These are phyloP conservation scores for Datnioides undecimradiatus DNA, from an alignment of 2,113 vertebrate genomes.

Conservation along the genomic window DNA sequence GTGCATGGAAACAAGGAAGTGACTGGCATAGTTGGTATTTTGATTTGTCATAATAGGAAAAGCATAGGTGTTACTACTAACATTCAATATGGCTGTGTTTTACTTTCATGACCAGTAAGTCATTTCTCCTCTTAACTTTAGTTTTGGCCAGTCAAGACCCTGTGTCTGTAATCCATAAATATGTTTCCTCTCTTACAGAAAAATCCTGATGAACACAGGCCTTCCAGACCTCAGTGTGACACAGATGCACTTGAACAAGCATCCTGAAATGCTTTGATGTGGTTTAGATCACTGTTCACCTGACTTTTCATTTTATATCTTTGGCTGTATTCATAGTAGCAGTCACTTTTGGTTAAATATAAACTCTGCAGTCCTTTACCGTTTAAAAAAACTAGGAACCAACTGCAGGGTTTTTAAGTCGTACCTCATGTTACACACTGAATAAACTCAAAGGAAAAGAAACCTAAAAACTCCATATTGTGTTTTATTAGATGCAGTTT, in stretches of 20 bases:
- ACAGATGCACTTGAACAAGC: not conserved
- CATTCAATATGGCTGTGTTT: too few species aligned
- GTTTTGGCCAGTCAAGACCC: not conserved
- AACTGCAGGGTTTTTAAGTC: not conserved
- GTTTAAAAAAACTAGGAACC: not conserved
- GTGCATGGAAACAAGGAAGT: not conserved
- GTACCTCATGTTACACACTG: not conserved
- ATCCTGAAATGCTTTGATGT: not conserved
- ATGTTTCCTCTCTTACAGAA: conserved; percentile 56
- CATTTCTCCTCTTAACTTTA: too few species aligned
- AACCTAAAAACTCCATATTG: too few species aligned
- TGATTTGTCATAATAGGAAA: too few species aligned
- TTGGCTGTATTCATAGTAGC: not conserved
- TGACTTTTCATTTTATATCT: not conserved
- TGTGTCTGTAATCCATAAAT: not conserved
- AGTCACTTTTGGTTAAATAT: not conserved
- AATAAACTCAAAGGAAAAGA: conserved; percentile 39
- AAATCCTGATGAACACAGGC: conserved; percentile 52
- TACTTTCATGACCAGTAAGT: too few species aligned
- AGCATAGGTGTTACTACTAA: too few species aligned
- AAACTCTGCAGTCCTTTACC: not conserved
- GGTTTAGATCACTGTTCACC: not conserved
- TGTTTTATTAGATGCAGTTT: too few species aligned
- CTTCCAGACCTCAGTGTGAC: not conserved
- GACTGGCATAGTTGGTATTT: too few species aligned